These are phyloP conservation scores for Carpatolechia fugitivella DNA, from an alignment of 2,888 invertebrate species.

Conservation along the genomic window DNA sequence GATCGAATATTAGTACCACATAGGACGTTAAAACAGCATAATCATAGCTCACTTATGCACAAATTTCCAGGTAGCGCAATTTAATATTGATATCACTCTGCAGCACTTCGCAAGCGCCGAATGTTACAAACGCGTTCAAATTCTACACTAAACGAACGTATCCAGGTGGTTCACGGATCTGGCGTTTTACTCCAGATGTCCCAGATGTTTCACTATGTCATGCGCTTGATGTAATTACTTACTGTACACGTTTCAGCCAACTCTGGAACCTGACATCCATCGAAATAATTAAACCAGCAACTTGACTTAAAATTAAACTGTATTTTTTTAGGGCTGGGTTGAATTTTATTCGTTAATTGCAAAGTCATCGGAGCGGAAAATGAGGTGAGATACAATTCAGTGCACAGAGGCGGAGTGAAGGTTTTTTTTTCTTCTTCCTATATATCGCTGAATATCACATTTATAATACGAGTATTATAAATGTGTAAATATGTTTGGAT, in stretches of 20 bases:
- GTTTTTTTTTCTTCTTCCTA: background rate
- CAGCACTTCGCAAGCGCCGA: background rate
- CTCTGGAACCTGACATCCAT: constrained; percentile 20
- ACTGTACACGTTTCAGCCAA: constrained; percentile 14
- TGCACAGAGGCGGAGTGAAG: background rate
- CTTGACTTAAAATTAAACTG: background rate
- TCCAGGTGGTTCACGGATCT: background rate
- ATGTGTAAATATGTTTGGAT: too few species aligned
- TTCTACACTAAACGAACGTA: constrained; percentile 2
- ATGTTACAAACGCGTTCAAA: background rate
- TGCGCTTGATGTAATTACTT: constrained; percentile 20
- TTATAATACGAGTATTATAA: too few species aligned
- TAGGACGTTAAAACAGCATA: background rate
- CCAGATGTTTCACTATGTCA: constrained; percentile 18
- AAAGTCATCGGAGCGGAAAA: background rate
- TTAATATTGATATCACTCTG: background rate
- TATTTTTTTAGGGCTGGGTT: background rate
- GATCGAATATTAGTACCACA: too few species aligned
- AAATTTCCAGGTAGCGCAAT: background rate
- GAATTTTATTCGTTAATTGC: constrained; percentile 1
- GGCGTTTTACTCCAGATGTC: constrained; percentile 11
- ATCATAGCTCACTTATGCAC: background rate
- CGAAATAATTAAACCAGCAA: constrained; percentile 8
- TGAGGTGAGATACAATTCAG: constrained; percentile 6
- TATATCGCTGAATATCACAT: too few species aligned